These are phyloP conservation scores for Plectus sambesii DNA, from an alignment of 1,140 invertebrate genomes.

Conservation along the genomic window DNA sequence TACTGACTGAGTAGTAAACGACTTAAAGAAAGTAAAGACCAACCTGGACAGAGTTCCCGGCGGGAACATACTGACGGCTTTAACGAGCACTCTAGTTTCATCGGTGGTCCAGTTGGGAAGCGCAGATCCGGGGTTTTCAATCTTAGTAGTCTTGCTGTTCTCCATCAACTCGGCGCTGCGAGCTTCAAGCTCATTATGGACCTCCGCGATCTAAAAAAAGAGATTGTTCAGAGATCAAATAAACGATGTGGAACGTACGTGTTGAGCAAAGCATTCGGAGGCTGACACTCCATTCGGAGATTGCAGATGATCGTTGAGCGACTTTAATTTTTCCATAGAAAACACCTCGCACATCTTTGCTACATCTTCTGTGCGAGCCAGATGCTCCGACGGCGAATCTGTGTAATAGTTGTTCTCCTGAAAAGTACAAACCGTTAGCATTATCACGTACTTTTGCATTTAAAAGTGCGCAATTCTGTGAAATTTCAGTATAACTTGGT, in stretches of 20 bases:
- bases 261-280: too few relatives aligned
- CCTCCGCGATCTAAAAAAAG: too few relatives aligned
- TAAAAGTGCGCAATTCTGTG: too few relatives aligned
- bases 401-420: too few relatives aligned
- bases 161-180: background rate
- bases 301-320: conserved; percentile 8
- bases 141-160: too few relatives aligned
- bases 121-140: background rate
- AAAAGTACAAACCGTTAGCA: too few relatives aligned
- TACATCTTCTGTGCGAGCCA: background rate
- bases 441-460: too few relatives aligned
- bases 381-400: too few relatives aligned
- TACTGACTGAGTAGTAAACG: background rate
- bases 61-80: conserved; percentile 30
- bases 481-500: too few relatives aligned
- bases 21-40: background rate
- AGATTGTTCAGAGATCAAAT: too few relatives aligned
- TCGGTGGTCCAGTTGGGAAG: conserved; percentile 61
- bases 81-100: conserved; percentile 58
- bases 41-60: conserved; percentile 19
- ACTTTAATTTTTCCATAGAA: background rate
- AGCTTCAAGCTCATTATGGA: too few relatives aligned
- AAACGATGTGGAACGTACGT: too few relatives aligned
- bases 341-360: conserved; percentile 13
- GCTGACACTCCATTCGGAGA: conserved; percentile 12